Evolutionary conservation across 2,888 invertebrate genomes (phyloP).

Genomic region (Cactoblastis cactorum): DNA sequence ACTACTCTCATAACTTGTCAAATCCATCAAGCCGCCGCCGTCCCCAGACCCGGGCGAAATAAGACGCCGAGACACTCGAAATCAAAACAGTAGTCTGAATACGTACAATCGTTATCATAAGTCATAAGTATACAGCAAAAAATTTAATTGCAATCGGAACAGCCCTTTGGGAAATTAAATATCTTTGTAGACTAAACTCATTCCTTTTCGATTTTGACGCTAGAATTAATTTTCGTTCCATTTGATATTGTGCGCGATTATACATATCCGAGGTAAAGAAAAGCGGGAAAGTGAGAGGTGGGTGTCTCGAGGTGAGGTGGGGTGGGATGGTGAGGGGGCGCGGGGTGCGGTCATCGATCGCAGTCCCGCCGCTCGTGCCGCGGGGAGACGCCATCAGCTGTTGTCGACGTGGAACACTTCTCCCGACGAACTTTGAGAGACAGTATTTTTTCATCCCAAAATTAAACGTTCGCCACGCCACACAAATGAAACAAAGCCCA

Average conservation of each 20-base stretch:
- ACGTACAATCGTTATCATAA: slow-evolving; percentile 2
- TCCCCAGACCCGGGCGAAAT: slow-evolving; percentile 14
- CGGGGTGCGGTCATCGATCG: slow-evolving; percentile 71
- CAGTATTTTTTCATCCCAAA: slow-evolving; percentile 13
- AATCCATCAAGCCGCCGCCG: slow-evolving; percentile 1
- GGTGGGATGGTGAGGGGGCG: slow-evolving; percentile 42
- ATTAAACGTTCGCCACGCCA: background rate
- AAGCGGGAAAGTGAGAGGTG: slow-evolving; percentile 66
- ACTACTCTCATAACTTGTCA: background rate
- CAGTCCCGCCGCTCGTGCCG: slow-evolving; percentile 46
- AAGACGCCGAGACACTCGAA: slow-evolving; percentile 17
- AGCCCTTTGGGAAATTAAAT: background rate
- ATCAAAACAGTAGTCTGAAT: slow-evolving; percentile 16
- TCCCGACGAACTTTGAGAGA: slow-evolving; percentile 25
- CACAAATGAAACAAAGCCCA: background rate
- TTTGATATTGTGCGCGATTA: background rate
- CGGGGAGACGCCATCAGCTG: slow-evolving; percentile 69
- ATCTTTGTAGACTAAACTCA: background rate
- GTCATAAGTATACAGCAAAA: background rate
- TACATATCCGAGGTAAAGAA: slow-evolving; percentile 48
- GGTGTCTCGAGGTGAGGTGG: slow-evolving; percentile 53
- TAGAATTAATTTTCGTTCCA: background rate
- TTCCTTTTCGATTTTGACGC: background rate
- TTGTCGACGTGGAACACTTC: slow-evolving; percentile 43
- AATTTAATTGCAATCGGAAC: background rate